These are phyloP conservation scores for Vanessa cardui DNA, from an alignment of 2,888 invertebrate species.

Conservation along the genomic window DNA sequence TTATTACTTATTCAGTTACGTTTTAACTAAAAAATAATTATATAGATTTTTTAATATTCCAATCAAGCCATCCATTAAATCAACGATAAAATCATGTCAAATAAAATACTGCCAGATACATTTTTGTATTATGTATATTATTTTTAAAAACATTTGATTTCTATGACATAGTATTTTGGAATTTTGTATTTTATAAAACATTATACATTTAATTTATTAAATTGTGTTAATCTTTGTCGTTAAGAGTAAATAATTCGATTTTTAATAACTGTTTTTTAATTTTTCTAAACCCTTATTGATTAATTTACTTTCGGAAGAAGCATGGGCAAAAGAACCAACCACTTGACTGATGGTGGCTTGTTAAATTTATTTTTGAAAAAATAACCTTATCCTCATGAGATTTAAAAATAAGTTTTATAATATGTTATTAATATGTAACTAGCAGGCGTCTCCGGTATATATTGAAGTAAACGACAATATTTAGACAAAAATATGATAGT, in stretches of 20 bases:
- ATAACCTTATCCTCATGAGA: too few species aligned
- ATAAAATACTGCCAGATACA: slow-evolving; percentile 33
- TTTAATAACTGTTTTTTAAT: slow-evolving; percentile 25
- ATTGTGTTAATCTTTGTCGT: slow-evolving; percentile 43
- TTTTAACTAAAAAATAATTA: not conserved
- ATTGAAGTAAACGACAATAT: too few species aligned
- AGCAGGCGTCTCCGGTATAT: too few species aligned
- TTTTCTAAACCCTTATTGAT: not conserved
- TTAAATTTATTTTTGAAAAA: too few species aligned
- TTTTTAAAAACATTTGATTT: slow-evolving; percentile 24
- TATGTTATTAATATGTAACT: too few species aligned
- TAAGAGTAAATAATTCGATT: slow-evolving; percentile 46
- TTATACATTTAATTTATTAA: slow-evolving; percentile 41
- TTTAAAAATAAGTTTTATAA: too few species aligned
- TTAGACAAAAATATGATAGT: too few species aligned
- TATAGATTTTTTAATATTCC: not conserved
- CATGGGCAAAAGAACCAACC: too few species aligned
- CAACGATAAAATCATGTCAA: slow-evolving; percentile 20
- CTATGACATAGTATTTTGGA: slow-evolving; percentile 28
- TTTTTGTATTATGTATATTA: slow-evolving; percentile 23
- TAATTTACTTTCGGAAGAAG: not conserved
- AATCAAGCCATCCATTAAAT: slow-evolving; percentile 32
- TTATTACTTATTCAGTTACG: not conserved
- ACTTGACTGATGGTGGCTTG: too few species aligned
- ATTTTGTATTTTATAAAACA: slow-evolving; percentile 36